Conservation (phyloP, 1,140 invertebrate genomes). For the Drosophila triauraria region DNA sequence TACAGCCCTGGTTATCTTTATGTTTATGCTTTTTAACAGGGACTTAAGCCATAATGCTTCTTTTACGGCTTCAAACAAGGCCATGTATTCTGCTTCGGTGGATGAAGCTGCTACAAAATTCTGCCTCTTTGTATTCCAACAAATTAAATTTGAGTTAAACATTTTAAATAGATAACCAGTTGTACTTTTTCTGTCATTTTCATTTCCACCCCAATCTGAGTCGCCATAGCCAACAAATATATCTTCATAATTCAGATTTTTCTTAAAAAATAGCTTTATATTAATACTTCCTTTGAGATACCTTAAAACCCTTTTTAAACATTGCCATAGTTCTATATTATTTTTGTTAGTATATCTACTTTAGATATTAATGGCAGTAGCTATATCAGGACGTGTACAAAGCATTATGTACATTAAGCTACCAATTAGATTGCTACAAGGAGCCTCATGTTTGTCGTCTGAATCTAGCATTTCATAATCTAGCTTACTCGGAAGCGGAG, state of each 20-base stretch:
- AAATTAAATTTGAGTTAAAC: background rate
- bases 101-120: no score
- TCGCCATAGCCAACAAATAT: background rate
- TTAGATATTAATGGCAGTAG: background rate
- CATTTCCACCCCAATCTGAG: background rate
- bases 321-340: constrained; percentile 1
- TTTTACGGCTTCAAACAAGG: no score
- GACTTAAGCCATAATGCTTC: no score
- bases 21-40: no score
- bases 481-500: no score
- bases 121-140: background rate
- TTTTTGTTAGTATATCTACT: background rate
- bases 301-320: background rate
- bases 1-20: no score
- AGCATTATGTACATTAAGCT: no score
- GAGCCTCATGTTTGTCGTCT: background rate
- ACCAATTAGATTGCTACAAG: background rate
- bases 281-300: background rate
- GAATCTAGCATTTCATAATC: background rate
- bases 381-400: no score
- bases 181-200: background rate
- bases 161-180: background rate
- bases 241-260: background rate
- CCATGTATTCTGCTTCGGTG: no score
- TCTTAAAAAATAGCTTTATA: no score